Evolutionary conservation across 2,888 invertebrate species (phyloP).

Genomic region (Lepas anatifera): DNA sequence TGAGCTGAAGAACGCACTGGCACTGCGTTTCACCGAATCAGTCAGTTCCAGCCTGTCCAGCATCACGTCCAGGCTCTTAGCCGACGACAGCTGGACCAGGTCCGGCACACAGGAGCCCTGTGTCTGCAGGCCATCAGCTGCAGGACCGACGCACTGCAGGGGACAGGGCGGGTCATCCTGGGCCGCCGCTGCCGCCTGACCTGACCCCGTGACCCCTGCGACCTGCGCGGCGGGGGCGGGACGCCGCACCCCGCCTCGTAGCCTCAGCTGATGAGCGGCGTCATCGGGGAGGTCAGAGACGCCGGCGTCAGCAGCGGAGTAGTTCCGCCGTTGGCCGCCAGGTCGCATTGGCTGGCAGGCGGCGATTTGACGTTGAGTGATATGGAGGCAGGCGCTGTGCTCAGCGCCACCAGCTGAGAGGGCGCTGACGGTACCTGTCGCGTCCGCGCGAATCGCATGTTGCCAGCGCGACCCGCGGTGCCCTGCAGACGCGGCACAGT

Average conservation of each 20-base stretch:
- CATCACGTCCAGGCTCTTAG: background rate
- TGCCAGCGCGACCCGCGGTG: background rate
- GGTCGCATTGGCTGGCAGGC: background rate
- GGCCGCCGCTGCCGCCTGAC: too few species aligned
- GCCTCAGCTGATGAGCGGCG: background rate
- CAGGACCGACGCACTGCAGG: background rate
- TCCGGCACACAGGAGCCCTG: too few species aligned
- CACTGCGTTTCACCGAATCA: background rate
- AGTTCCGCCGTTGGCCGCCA: background rate
- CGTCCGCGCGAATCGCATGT: constrained; percentile 1
- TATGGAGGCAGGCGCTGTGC: background rate
- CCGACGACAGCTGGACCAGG: background rate
- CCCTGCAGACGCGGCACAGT: constrained; percentile 10
- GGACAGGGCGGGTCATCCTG: too few species aligned
- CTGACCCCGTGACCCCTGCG: too few species aligned
- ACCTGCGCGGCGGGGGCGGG: too few species aligned
- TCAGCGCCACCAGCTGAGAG: background rate
- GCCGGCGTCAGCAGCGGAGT: background rate
- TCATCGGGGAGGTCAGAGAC: background rate
- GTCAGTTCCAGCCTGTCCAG: background rate
- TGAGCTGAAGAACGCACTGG: background rate
- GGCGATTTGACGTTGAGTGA: background rate
- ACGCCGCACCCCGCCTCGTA: background rate
- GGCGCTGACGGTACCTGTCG: background rate
- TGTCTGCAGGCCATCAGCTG: too few species aligned